These are phyloP conservation scores for Anarhynchus alexandrinus DNA, from an alignment of 2,113 vertebrate genomes.

Conservation along the genomic window DNA sequence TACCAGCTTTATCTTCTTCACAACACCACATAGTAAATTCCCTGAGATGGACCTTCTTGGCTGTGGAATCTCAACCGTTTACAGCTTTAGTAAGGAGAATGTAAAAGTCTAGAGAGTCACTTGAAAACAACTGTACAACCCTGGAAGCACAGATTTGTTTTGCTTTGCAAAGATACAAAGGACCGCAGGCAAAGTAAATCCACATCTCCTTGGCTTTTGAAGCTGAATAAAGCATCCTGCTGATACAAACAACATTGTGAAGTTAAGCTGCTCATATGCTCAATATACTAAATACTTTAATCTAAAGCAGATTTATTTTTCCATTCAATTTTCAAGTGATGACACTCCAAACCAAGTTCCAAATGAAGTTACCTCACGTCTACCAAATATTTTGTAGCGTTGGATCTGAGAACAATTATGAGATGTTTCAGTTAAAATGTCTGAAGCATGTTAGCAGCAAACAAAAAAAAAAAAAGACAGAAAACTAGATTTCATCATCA, in stretches of 20 bases:
- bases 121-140: neutral
- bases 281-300: conserved; percentile 34
- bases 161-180: neutral
- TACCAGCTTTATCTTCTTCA: neutral
- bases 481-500: neutral
- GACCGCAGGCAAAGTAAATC: conserved; percentile 4
- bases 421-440: neutral
- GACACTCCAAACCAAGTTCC: neutral
- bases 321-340: conserved; percentile 26
- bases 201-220: neutral
- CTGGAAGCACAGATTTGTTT: neutral
- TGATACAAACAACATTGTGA: conserved; percentile 36
- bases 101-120: neutral
- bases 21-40: neutral
- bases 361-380: neutral
- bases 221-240: conserved; percentile 37
- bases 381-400: neutral
- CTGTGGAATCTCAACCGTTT: neutral
- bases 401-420: neutral
- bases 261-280: conserved; percentile 31
- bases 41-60: neutral
- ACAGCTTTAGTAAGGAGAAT: neutral
- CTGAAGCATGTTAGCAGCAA: neutral
- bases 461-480: neutral
- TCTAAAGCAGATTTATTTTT: conserved; percentile 59